phyloP scores from a whole-genome alignment of 2,888 invertebrate genomes.

The Catocala fraxini region DNA sequence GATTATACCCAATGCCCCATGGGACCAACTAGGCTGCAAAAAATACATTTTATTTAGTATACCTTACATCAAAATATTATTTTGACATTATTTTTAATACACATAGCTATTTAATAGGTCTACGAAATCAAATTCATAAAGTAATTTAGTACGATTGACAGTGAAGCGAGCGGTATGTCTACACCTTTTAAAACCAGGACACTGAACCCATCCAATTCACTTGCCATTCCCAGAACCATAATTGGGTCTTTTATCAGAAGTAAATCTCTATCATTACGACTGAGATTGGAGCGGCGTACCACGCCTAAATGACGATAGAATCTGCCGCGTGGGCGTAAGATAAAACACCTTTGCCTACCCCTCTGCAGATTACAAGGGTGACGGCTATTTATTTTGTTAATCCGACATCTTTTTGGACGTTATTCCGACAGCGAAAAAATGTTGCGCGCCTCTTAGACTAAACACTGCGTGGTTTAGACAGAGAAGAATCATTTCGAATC shows the following conservation, averaged over 20 bases:
- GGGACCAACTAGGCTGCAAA: too few species aligned
- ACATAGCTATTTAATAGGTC: too few species aligned
- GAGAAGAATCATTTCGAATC: too few species aligned
- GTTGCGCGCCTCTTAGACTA: not conserved
- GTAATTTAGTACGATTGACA: too few species aligned
- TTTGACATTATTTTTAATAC: too few species aligned
- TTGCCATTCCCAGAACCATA: not conserved
- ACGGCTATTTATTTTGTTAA: constrained; percentile 19
- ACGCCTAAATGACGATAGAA: constrained; percentile 7
- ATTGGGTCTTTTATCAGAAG: constrained; percentile 1
- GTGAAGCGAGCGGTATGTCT: not conserved
- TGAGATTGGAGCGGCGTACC: constrained; percentile 4
- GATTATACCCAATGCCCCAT: too few species aligned
- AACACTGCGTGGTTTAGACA: not conserved
- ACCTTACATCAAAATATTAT: too few species aligned
- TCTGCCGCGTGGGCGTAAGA: constrained; percentile 7
- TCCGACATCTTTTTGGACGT: constrained; percentile 13
- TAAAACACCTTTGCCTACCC: constrained; percentile 22
- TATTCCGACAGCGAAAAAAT: constrained; percentile 5
- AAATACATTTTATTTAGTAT: too few species aligned
- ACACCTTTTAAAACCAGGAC: not conserved
- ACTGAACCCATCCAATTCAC: not conserved
- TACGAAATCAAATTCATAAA: too few species aligned
- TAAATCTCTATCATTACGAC: constrained; percentile 2
- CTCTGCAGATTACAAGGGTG: constrained; percentile 20